Conservation (phyloP, 2,888 invertebrate genomes). For the Ophioninae sp. region DNA sequence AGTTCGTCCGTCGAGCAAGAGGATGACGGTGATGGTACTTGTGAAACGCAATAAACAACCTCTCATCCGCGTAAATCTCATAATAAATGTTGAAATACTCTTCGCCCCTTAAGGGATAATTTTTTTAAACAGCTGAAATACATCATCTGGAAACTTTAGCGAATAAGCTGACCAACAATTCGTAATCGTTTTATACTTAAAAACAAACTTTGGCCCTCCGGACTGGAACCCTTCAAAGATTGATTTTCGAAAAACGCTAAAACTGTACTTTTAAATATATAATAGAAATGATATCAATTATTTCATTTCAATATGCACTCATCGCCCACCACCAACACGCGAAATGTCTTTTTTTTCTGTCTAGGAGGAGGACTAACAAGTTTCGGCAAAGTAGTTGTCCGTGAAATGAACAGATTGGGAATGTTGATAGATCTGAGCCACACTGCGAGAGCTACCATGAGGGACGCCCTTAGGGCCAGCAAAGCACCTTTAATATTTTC, state of each 20-base stretch:
- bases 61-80: no score
- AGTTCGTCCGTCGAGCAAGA: slow-evolving; percentile 78
- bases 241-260: no score
- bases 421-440: slow-evolving; percentile 96
- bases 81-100: no score
- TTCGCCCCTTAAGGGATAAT: no score
- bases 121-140: no score
- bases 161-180: no score
- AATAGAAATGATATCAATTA: neutral
- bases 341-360: neutral
- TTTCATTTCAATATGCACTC: neutral
- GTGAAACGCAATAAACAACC: neutral
- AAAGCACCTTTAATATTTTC: slow-evolving; percentile 96
- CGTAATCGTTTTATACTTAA: no score
- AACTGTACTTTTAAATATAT: no score
- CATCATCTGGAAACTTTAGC: no score
- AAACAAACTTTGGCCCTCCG: no score
- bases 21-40: slow-evolving; percentile 74
- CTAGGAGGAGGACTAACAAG: slow-evolving; percentile 76
- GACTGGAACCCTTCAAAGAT: no score
- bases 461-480: slow-evolving; percentile 90
- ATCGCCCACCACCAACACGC: neutral
- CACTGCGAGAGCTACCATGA: slow-evolving; percentile 92
- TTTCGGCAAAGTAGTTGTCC: slow-evolving; percentile 87
- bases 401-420: slow-evolving; percentile 96